These are phyloP conservation scores for Hetaerina titia DNA, from an alignment of 2,888 invertebrate species.

Conservation along the genomic window DNA sequence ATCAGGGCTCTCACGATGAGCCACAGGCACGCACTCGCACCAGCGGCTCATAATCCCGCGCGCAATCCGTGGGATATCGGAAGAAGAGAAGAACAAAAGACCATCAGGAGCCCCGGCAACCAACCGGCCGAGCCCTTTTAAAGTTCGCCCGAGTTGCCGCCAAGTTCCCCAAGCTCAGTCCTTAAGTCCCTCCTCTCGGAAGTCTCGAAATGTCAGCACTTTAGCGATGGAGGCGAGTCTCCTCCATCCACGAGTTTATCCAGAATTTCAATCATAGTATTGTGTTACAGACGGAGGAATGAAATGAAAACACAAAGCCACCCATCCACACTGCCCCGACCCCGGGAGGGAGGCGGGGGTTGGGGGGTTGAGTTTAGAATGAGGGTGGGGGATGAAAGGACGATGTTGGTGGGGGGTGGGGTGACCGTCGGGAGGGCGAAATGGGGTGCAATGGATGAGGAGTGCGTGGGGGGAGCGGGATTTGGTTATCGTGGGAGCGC, in stretches of 20 bases:
- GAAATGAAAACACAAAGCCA: constrained; percentile 67
- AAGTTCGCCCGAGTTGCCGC: background rate
- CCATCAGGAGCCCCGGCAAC: background rate
- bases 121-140: background rate
- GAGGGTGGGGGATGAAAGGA: background rate
- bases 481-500: background rate
- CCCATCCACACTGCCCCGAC: constrained; percentile 77
- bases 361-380: constrained; percentile 77
- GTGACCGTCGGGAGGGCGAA: background rate
- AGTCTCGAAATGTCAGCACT: constrained; percentile 54
- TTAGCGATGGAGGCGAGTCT: background rate
- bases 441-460: background rate
- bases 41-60: background rate
- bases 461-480: background rate
- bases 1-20: background rate
- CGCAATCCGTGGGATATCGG: background rate
- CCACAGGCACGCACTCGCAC: background rate
- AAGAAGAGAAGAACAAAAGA: background rate
- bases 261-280: constrained; percentile 39
- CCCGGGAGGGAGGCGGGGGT: constrained; percentile 74
- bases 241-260: constrained; percentile 31
- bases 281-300: constrained; percentile 37
- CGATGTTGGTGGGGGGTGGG: background rate
- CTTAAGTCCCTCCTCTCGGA: background rate
- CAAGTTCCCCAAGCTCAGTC: background rate